A percentile compares a stretch with the other conserved stretches of the same genome.
phyloP scores from a whole-genome alignment of 2,113 vertebrate genomes.

The Struthidea cinerea region DNA sequence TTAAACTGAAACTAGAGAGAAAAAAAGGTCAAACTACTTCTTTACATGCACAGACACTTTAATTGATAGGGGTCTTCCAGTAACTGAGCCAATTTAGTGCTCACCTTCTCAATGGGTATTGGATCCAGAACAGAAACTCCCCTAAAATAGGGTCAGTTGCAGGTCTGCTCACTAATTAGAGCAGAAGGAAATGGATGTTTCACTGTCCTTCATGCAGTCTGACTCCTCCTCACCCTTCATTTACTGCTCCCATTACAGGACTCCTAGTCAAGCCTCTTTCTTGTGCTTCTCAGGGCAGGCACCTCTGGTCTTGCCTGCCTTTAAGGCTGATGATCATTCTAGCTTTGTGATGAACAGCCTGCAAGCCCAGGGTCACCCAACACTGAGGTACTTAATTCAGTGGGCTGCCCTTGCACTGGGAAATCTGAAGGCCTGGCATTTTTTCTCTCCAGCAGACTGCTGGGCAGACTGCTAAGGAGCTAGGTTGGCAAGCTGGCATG shows the following conservation, averaged over 20 bases:
- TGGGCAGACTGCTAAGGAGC: not conserved
- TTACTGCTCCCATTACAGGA: not conserved
- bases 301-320: not conserved
- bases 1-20: not conserved
- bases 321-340: not conserved
- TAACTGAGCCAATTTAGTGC: not conserved
- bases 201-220: not conserved
- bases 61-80: not conserved
- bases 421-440: not conserved
- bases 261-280: not conserved
- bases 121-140: not conserved
- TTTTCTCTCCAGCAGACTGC: not conserved
- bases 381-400: not conserved
- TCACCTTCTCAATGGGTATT: not conserved
- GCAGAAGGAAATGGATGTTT: not conserved
- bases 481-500: not conserved
- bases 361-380: not conserved
- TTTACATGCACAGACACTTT: not conserved
- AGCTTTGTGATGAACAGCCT: not conserved
- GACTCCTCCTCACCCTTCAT: not conserved
- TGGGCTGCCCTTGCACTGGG: not conserved
- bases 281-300: not conserved
- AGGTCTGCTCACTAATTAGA: not conserved
- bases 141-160: not conserved
- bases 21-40: not conserved